Base-by-base conservation (phyloP, 2,797 vertebrate species). In the Silurus aristotelis region DNA sequence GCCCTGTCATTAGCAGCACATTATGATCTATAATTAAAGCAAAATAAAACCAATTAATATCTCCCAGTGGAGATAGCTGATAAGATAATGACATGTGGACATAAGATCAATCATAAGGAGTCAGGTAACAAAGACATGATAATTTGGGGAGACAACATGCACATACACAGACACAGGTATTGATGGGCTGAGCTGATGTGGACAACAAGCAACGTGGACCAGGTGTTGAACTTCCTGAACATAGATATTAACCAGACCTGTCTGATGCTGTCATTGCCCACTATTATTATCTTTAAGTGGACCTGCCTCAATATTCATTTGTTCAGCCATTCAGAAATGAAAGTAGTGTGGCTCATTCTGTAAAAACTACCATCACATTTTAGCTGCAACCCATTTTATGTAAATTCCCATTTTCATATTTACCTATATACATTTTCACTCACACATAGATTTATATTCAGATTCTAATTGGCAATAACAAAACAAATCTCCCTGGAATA, bases 161-260 rank as follows among this genome's bases (percentile, higher is more conserved):
- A 73, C 6, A 67, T 73, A 91, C 92, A 94, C 91, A 92, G 83
- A 88, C 91, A 91, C 83, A 88, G 91, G 89, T 93, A 91, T 89
- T 89, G 91, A 89, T 92, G 92, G 89, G 90, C 92, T 91, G 89
- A 89, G 89, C 79, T 92, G 88, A 91, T 91, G 89, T 66, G 82
- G 92, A 93, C 92, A 92, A 94, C 89, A 90, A 90, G 90, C 89
- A 92, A 90, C 91, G 83, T 55, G 85, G 90, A 96, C 95, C 97
- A 98, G 97, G 95, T 97, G 97, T 96, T 96, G 92, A 90, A 89
- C 93, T 96, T 96, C 96, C 96, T 96, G 95, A 95, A 96, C 95
- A 96, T 93, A 97, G 94, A 96, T 93, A 94, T 96, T 95, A 94
- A 92, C 92, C 89, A 80, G 90, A 90, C 90, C 94, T 92, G 94